phyloP scores from a whole-genome alignment of 2,888 invertebrate genomes.

The Ormyrus pomaceus region DNA sequence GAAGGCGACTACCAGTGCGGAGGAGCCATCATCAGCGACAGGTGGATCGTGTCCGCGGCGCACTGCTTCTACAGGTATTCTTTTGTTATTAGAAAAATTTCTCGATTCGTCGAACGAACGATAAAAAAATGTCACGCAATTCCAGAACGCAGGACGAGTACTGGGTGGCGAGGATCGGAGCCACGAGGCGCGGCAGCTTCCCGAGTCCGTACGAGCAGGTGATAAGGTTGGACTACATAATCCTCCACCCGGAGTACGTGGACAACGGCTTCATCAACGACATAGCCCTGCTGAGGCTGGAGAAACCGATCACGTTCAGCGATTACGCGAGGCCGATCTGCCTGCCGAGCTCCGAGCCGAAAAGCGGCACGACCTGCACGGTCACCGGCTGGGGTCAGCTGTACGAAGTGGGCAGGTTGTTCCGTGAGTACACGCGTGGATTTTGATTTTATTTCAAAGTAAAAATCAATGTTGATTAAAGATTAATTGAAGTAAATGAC shows the following conservation, averaged over 20 bases:
- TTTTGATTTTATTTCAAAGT: slow-evolving; percentile 2
- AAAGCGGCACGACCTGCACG: slow-evolving; percentile 84
- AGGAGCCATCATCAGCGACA: slow-evolving; percentile 83
- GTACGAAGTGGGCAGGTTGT: slow-evolving; percentile 86
- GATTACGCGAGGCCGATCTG: slow-evolving; percentile 82
- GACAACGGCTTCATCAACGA: slow-evolving; percentile 88
- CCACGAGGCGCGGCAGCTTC: slow-evolving; percentile 83
- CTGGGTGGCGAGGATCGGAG: slow-evolving; percentile 89
- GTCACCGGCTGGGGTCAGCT: slow-evolving; percentile 90
- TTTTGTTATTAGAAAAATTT: not conserved
- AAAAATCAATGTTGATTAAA: not conserved
- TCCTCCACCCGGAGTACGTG: slow-evolving; percentile 85
- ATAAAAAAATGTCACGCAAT: slow-evolving; percentile 3
- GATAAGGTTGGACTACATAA: slow-evolving; percentile 80
- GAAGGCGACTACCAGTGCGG: slow-evolving; percentile 92
- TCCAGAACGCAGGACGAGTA: slow-evolving; percentile 83
- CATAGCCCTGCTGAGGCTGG: slow-evolving; percentile 82
- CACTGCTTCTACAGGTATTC: slow-evolving; percentile 87
- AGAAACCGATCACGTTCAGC: slow-evolving; percentile 79
- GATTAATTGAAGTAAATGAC: not conserved
- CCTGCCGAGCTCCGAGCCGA: slow-evolving; percentile 80
- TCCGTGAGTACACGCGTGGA: slow-evolving; percentile 80
- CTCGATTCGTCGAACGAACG: too few species aligned
- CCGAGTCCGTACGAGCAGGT: slow-evolving; percentile 87
- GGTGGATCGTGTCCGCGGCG: slow-evolving; percentile 88